Conservation (phyloP, 2,888 invertebrate species). For the Ennomos erosarius region DNA sequence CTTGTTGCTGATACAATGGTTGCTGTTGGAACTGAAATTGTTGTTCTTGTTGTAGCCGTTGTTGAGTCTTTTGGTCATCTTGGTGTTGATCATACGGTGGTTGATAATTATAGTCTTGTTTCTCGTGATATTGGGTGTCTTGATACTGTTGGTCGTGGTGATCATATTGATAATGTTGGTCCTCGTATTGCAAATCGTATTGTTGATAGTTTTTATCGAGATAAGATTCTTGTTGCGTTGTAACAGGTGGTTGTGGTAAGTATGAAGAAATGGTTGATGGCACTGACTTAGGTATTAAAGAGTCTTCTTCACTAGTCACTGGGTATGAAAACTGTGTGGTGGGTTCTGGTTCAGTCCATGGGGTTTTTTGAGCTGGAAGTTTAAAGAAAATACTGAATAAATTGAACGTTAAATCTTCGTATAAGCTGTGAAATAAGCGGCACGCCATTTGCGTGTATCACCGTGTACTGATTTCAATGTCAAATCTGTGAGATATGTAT, state of each 20-base stretch:
- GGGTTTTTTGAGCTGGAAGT: conserved; percentile 78
- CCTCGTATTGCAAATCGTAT: conserved; percentile 55
- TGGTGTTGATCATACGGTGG: conserved; percentile 52
- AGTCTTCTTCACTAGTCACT: conserved; percentile 65
- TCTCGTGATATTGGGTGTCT: conserved; percentile 47
- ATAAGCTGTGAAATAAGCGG: conserved; percentile 55
- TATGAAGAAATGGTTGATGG: conserved; percentile 65
- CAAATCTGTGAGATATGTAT: conserved; percentile 38
- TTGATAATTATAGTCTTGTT: conserved; percentile 52
- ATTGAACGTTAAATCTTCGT: conserved; percentile 55
- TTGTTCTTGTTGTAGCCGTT: conserved; percentile 56
- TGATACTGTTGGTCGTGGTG: conserved; percentile 53
- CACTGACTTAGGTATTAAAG: conserved; percentile 64
- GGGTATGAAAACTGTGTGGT: conserved; percentile 71
- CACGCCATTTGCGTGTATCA: conserved; percentile 56
- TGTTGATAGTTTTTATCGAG: conserved; percentile 62
- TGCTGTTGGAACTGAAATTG: conserved; percentile 52
- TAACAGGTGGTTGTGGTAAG: conserved; percentile 65
- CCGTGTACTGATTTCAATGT: conserved; percentile 52
- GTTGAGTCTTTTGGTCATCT: conserved; percentile 46
- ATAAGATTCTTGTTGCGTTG: conserved; percentile 63
- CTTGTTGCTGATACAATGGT: conserved; percentile 48
- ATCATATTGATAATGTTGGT: conserved; percentile 47
- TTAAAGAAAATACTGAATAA: conserved; percentile 63
- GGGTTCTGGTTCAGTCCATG: conserved; percentile 74